Base-by-base conservation (phyloP, 2,888 invertebrate genomes). In the Conops quadrifasciatus region DNA sequence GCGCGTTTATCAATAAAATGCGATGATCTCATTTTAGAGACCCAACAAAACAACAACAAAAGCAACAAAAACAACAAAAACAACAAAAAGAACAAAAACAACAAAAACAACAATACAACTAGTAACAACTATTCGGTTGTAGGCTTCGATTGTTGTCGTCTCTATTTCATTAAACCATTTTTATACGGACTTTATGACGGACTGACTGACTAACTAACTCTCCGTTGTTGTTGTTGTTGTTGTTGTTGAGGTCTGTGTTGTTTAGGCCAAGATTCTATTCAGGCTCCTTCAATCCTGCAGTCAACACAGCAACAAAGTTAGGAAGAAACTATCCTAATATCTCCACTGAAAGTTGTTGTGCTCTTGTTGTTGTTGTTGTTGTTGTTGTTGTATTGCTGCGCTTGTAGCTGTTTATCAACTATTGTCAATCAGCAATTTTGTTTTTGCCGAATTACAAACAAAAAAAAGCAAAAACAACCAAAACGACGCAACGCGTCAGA, bases 391-490 rank as follows among this genome's bases (percentile, higher is more conserved):
- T 24, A 13, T 30, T 53, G 26, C 30, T 36, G 53, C n/a, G 45
- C 30, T 60, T 59, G 58, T 28, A 45, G 47, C 26, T 60, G 30
- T 60, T 70, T 64, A 70, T 70, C 70, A 64, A 21, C 19, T 16
- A 64, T 70, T 70, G 56, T 70, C 58, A 70, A 70, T 70, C 70
- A 64, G 56, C 45, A 30, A 24, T 36, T 67, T 45, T 36, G 4
- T 58, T 58, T 56, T 67, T 67, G 58, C 36, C 58, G 56, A 67
- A 67, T 67, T 36, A 67, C n/a, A 11, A 49, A 49, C 3, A 19
- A 3, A 49, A 16, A 49, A 49, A 49, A 49, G n/a, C n/a, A 19
- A 49, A 19, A 13, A 67, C 56, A 67, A 67, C 45, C 58, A 67
- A 26, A 58, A 67, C 67, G 45, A 45, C 58, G 58, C 58, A 67